Conservation (phyloP, 2,888 invertebrate genomes). For the Chrysomela aeneicollis region DNA sequence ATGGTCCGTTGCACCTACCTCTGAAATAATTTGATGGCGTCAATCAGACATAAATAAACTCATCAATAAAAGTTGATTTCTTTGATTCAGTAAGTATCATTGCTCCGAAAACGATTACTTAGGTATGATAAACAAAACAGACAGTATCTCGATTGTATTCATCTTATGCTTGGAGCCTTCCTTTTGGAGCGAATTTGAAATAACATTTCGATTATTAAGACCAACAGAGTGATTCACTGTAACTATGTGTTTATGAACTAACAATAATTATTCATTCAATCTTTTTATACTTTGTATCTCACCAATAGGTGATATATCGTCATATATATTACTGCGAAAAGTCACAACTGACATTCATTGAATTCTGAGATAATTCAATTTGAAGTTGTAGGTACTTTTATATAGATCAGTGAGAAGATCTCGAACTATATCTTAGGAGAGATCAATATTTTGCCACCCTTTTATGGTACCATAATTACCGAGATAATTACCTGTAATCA, state of each 20-base stretch:
- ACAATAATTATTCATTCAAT: too few species aligned
- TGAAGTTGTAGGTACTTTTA: too few species aligned
- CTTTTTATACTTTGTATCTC: not conserved
- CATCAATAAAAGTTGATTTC: slow-evolving; percentile 23
- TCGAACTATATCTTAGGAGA: too few species aligned
- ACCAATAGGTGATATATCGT: slow-evolving; percentile 15
- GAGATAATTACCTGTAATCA: too few species aligned
- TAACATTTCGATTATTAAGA: not conserved
- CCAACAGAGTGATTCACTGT: too few species aligned
- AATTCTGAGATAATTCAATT: too few species aligned
- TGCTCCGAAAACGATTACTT: slow-evolving; percentile 5
- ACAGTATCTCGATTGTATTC: not conserved
- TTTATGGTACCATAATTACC: too few species aligned
- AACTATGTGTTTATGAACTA: too few species aligned
- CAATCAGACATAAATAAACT: slow-evolving; percentile 28
- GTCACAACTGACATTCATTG: too few species aligned
- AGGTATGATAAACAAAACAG: not conserved
- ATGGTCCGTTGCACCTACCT: slow-evolving; percentile 18
- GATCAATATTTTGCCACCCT: too few species aligned
- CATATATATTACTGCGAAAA: too few species aligned
- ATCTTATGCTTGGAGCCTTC: not conserved
- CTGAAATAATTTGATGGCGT: slow-evolving; percentile 24
- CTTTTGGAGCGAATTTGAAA: not conserved
- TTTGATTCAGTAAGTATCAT: not conserved
- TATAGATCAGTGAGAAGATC: too few species aligned